Conservation (phyloP, 2,888 invertebrate species). For the Allolobophora icterica region DNA sequence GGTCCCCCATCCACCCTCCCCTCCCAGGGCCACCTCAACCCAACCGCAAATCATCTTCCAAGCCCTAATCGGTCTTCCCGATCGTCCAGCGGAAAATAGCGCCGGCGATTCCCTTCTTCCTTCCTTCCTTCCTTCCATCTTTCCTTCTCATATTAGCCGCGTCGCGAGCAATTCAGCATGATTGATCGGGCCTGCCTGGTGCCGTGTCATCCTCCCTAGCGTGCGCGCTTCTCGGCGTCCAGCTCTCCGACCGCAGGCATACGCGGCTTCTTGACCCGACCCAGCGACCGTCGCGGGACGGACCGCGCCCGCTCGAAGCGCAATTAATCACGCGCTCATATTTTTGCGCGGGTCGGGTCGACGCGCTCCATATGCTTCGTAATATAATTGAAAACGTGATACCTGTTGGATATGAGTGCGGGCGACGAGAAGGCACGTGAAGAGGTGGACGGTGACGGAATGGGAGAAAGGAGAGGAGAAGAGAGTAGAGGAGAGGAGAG, state of each 20-base stretch:
- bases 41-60: slow-evolving; percentile 6
- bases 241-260: neutral
- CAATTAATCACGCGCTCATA: slow-evolving; percentile 17
- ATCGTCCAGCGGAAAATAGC: neutral
- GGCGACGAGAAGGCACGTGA: no score
- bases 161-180: neutral
- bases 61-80: neutral
- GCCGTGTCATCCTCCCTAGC: neutral
- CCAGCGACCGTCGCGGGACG: neutral
- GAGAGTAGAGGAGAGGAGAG: no score
- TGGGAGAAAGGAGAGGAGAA: no score
- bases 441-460: no score
- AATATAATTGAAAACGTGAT: slow-evolving; percentile 17
- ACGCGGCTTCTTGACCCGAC: neutral
- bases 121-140: slow-evolving; percentile 24
- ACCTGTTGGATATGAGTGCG: slow-evolving; percentile 8
- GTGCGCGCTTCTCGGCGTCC: neutral
- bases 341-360: neutral
- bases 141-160: slow-evolving; percentile 23
- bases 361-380: neutral
- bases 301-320: neutral
- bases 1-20: neutral
- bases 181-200: neutral
- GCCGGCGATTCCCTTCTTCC: neutral
- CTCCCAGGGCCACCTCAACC: no score